Base-by-base conservation (phyloP, 2,888 invertebrate species). In the Amphimallon solstitiale region DNA sequence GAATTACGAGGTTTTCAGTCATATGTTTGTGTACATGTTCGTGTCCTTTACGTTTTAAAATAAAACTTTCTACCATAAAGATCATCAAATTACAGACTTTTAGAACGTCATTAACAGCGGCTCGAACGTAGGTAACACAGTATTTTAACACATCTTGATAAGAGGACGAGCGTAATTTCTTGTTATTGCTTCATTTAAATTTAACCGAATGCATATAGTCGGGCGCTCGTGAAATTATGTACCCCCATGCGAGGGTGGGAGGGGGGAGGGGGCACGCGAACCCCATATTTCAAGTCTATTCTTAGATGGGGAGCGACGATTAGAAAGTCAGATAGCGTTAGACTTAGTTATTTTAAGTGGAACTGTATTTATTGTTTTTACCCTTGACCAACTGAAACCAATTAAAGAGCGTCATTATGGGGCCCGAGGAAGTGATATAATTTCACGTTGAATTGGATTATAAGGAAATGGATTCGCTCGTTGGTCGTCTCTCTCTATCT, bases 331-430 rank as follows among this genome's bases (percentile, higher is more conserved):
- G 56, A 45, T 59, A 59, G 29, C 9, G 19, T 19, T 17, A 4
- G 29, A 29, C 56, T 15, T 17, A 29, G 43, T 43, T 34, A 45
- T 59, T 59, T 43, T 43, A 59, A 59, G 21, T 59, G 23, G 56
- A 29, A 45, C 43, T 29, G 43, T 59, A 59, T 59, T 59, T 59
- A 59, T 59, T 59, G 56, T 59, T 59, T 59, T 43, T 59, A 59
- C 56, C 56, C 56, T 59, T 59, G 56, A 59, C 56, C 56, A 59
- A 59, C 56, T 59, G 56, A 59, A 59, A 59, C 56, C 56, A 59
- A 59, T 59, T 59, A 59, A 59, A 52, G 35, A 37, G 52, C 52
- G 52, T 19, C 37, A 37, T 52, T 52, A 52, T 15, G 52, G 15
- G 52, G 49, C 19, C 45, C 19, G 54, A 7, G 21, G 54, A 23